Evolutionary conservation across 2,797 vertebrate species (phyloP).

Genomic region (Xenentodon cancila): DNA sequence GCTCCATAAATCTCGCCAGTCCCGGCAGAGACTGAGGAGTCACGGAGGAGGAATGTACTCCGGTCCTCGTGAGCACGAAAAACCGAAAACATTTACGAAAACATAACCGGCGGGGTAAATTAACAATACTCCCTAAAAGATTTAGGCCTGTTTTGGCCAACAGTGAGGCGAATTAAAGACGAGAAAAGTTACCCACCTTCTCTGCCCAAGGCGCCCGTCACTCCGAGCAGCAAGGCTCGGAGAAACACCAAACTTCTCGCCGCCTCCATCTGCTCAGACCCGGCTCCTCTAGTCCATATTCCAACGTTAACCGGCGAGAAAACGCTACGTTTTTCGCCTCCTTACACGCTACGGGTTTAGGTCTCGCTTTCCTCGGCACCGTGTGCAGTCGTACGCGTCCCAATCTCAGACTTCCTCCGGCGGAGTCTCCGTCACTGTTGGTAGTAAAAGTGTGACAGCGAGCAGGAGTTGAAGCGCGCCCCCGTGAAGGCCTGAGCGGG

Average conservation of each 20-base stretch:
- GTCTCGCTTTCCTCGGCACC: conserved; percentile 12
- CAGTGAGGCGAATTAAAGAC: neutral
- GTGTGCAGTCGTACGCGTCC: conserved; percentile 41
- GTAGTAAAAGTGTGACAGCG: conserved; percentile 65
- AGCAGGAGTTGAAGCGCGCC: conserved; percentile 68
- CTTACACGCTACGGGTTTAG: neutral
- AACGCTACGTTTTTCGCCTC: neutral
- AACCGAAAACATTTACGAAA: neutral
- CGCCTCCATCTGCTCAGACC: conserved; percentile 78
- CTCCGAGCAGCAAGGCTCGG: conserved; percentile 77
- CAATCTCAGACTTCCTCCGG: conserved; percentile 77
- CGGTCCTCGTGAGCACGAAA: conserved; percentile 18
- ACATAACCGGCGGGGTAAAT: neutral
- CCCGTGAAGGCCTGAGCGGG: conserved; percentile 73
- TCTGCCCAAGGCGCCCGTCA: conserved; percentile 72
- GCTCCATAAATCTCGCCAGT: conserved; percentile 39
- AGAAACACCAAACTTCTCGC: conserved; percentile 80
- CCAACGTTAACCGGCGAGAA: conserved; percentile 5
- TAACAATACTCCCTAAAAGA: accelerated
- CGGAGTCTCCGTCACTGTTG: conserved; percentile 61
- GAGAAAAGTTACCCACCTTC: conserved; percentile 65
- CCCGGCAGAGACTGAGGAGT: conserved; percentile 29
- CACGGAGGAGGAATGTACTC: conserved; percentile 67
- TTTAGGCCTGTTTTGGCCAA: neutral
- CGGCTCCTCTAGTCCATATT: conserved; percentile 74